A percentile compares a stretch with the other conserved stretches of the same genome.
These are phyloP conservation scores for Columba janthina DNA, from an alignment of 2,113 vertebrate genomes.

Conservation along the genomic window DNA sequence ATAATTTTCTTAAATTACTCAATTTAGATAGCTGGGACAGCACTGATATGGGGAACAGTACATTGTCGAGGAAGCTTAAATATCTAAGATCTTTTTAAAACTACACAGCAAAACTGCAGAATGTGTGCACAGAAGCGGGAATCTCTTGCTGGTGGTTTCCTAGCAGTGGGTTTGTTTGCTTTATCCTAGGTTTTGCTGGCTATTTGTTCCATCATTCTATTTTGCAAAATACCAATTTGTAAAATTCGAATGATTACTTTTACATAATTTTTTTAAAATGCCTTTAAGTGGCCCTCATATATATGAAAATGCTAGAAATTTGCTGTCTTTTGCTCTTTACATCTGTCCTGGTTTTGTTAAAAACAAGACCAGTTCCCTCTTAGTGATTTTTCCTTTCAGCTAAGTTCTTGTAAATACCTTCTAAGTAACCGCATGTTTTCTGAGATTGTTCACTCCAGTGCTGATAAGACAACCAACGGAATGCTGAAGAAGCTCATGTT, in stretches of 20 bases:
- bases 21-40: neutral
- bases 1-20: neutral
- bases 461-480: too few species aligned
- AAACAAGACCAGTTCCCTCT: too few species aligned
- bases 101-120: neutral
- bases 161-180: neutral
- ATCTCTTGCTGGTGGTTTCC: neutral
- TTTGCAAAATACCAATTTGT: neutral
- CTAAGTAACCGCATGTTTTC: too few species aligned
- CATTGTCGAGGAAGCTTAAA: neutral
- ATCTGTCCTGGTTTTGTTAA: neutral
- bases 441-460: too few species aligned
- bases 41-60: neutral
- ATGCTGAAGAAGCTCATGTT: too few species aligned
- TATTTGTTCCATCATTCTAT: neutral
- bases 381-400: too few species aligned
- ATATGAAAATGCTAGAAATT: neutral
- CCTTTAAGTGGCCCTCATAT: neutral
- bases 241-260: neutral
- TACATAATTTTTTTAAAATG: neutral
- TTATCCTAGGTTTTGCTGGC: neutral
- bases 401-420: too few species aligned
- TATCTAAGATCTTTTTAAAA: neutral
- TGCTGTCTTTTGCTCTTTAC: neutral
- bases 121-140: neutral